Conservation (phyloP, 2,888 invertebrate species). For the Gonocerus acuteangulatus region DNA sequence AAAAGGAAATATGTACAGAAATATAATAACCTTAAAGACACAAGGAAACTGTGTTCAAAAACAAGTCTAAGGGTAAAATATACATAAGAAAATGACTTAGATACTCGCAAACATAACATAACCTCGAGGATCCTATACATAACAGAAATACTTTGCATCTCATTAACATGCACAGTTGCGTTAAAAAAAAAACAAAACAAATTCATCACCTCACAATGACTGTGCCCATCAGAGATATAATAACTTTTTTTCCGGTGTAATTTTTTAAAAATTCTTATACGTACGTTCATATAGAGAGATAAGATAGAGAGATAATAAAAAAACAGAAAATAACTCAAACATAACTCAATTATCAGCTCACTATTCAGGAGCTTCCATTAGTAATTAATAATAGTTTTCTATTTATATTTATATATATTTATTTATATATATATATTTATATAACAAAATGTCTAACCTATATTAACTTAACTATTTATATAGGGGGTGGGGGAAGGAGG, state of each 20-base stretch:
- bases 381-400: constrained; percentile 18
- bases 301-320: constrained; percentile 13
- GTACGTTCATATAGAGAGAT: constrained; percentile 19
- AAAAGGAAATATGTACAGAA: constrained; percentile 18
- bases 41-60: constrained; percentile 11
- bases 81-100: constrained; percentile 24
- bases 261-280: constrained; percentile 7
- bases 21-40: constrained; percentile 4
- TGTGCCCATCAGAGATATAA: constrained; percentile 11
- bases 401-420: constrained; percentile 19
- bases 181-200: background rate
- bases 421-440: constrained; percentile 20
- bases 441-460: constrained; percentile 26
- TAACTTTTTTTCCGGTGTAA: background rate
- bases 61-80: background rate
- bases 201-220: background rate
- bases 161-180: background rate
- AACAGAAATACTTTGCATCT: constrained; percentile 15
- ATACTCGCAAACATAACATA: constrained; percentile 23
- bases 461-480: constrained; percentile 27
- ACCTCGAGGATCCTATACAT: constrained; percentile 6
- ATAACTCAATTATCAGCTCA: constrained; percentile 20
- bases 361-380: constrained; percentile 18
- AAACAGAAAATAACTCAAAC: constrained; percentile 18
- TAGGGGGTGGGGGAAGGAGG: constrained; percentile 12